Evolutionary conservation across 2,888 invertebrate species (phyloP).

Genomic region (Embidobia sp.): DNA sequence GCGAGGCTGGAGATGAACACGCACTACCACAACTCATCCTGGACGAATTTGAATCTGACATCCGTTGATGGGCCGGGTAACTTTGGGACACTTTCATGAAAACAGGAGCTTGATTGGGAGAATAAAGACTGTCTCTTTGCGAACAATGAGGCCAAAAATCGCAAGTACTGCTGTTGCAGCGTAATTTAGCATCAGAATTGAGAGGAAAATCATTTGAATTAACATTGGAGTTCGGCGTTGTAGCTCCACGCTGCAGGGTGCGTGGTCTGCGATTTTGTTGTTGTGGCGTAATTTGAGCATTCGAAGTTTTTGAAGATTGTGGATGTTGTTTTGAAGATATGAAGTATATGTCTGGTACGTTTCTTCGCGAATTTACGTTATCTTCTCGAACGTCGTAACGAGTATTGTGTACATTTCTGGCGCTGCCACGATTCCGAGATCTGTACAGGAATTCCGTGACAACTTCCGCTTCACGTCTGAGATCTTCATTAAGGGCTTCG

Average conservation of each 20-base stretch:
- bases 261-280: constrained; percentile 79
- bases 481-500: constrained; percentile 81
- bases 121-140: constrained; percentile 80
- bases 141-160: constrained; percentile 86
- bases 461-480: constrained; percentile 83
- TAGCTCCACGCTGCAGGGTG: constrained; percentile 82
- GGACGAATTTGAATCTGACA: constrained; percentile 75
- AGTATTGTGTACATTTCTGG: constrained; percentile 82
- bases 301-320: constrained; percentile 66
- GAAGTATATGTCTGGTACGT: constrained; percentile 74
- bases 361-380: constrained; percentile 70
- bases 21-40: constrained; percentile 72
- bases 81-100: constrained; percentile 83
- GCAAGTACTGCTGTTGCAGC: constrained; percentile 83
- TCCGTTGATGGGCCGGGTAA: constrained; percentile 83
- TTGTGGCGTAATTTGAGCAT: constrained; percentile 68
- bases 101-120: constrained; percentile 73
- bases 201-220: constrained; percentile 70
- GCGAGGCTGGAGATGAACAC: constrained; percentile 80
- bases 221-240: constrained; percentile 79
- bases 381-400: constrained; percentile 78
- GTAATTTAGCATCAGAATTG: constrained; percentile 77
- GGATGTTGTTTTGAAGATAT: constrained; percentile 76
- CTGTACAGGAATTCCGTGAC: constrained; percentile 84
- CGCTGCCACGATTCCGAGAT: constrained; percentile 82